Conservation (phyloP, 2,888 invertebrate species). For the Steromphala cineraria region DNA sequence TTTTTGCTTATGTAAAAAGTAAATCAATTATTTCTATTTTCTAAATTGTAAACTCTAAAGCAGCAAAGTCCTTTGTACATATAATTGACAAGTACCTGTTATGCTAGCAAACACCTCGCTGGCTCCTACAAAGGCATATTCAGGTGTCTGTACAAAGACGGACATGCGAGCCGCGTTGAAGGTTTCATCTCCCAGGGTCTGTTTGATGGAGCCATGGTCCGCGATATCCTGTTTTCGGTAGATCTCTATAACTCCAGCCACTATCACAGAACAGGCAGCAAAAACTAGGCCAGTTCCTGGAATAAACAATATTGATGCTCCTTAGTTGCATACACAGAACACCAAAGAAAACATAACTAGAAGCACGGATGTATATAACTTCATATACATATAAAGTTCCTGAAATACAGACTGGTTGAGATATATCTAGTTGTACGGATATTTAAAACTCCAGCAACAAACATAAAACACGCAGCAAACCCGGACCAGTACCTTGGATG, state of each 20-base stretch:
- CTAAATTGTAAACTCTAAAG: no score
- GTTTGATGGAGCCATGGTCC: conserved; percentile 38
- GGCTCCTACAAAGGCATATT: conserved; percentile 67
- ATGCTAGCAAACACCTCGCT: conserved; percentile 69
- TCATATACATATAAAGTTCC: no score
- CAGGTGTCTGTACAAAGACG: conserved; percentile 65
- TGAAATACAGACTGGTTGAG: no score
- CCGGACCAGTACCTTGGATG: conserved; percentile 62
- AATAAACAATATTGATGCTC: background rate
- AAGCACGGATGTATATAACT: no score
- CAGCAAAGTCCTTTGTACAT: no score
- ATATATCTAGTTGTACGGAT: no score
- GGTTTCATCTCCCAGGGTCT: conserved; percentile 51
- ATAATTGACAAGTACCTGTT: conserved; percentile 47
- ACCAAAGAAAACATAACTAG: no score
- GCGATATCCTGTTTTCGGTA: conserved; percentile 59
- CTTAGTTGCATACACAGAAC: no score
- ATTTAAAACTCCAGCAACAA: conserved; percentile 66
- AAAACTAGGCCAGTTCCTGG: conserved; percentile 66
- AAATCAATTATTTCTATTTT: no score
- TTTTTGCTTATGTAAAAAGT: no score
- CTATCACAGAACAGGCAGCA: conserved; percentile 56
- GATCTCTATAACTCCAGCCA: conserved; percentile 68
- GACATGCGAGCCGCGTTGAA: conserved; percentile 64
- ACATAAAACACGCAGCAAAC: conserved; percentile 55